A percentile compares a stretch with the other conserved stretches of the same genome.
These are phyloP conservation scores for Danionella cerebrum DNA, from an alignment of 2,113 vertebrate species.

Conservation along the genomic window DNA sequence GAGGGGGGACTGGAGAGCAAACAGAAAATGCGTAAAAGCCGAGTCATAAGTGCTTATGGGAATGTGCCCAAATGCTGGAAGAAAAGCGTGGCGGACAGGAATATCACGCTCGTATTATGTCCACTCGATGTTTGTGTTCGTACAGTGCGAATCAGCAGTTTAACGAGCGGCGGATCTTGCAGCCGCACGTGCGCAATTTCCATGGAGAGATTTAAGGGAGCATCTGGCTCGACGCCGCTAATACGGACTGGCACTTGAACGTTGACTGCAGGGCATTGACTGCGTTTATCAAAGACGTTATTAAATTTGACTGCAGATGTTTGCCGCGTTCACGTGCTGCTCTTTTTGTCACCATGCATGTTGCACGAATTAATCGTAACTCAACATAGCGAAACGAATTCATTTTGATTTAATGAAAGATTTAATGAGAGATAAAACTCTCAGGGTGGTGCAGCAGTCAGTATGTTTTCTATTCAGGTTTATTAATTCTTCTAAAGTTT, in stretches of 20 bases:
- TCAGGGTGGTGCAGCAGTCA: too few species aligned
- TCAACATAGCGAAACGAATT: too few species aligned
- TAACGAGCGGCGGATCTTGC: constrained; percentile 3
- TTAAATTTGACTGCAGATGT: constrained; percentile 1
- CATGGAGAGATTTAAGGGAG: constrained; percentile 22
- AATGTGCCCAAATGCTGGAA: constrained; percentile 66
- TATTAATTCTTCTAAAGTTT: too few species aligned
- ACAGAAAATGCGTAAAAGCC: constrained; percentile 55
- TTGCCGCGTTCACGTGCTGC: neutral
- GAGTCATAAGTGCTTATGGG: constrained; percentile 61
- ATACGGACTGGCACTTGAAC: neutral
- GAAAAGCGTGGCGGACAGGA: constrained; percentile 29
- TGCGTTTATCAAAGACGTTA: neutral
- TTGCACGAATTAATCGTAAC: too few species aligned
- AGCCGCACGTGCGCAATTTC: constrained; percentile 31
- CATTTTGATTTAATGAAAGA: too few species aligned
- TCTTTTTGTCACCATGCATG: neutral
- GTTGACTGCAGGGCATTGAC: neutral
- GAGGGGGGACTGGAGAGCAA: constrained; percentile 57
- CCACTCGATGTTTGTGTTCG: constrained; percentile 39
- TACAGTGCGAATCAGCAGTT: constrained; percentile 10
- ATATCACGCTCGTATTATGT: constrained; percentile 33
- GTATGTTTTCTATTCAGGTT: too few species aligned
- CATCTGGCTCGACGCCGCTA: constrained; percentile 17
- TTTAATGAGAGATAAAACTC: too few species aligned